A percentile compares a stretch with the other conserved stretches of the same genome.
phyloP scores from a whole-genome alignment of 2,797 vertebrate species.

The Tauraco hartlaubi region DNA sequence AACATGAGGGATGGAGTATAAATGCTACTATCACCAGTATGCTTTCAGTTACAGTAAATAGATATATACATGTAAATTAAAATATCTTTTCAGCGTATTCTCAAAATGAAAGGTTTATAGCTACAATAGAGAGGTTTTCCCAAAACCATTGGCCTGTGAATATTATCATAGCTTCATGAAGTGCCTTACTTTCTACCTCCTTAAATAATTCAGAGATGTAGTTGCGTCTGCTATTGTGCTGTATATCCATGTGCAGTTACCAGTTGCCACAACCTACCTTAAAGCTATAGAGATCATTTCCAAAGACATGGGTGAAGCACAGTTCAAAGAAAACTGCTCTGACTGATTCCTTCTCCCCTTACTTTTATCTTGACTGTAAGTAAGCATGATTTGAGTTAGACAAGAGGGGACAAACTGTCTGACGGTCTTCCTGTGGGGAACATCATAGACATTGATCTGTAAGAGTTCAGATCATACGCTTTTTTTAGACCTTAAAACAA shows the following conservation, averaged over 20 bases:
- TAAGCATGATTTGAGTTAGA: neutral
- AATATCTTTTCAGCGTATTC: neutral
- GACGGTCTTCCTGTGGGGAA: neutral
- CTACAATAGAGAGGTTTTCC: neutral
- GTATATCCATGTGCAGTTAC: neutral
- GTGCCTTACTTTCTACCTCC: neutral
- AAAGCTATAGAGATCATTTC: neutral
- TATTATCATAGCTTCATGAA: neutral
- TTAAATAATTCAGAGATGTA: conserved; percentile 9
- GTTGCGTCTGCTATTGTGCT: neutral
- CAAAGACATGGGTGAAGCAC: neutral
- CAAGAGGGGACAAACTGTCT: neutral
- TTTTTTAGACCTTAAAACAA: neutral
- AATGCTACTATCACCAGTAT: neutral
- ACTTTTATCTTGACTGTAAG: neutral
- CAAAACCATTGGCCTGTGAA: neutral
- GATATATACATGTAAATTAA: neutral
- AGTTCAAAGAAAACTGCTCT: conserved; percentile 10
- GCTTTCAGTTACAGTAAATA: neutral
- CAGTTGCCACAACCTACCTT: neutral
- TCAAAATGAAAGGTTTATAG: neutral
- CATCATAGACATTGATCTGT: neutral
- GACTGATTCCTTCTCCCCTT: neutral
- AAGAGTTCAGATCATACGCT: neutral
- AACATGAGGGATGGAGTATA: neutral